Conservation (phyloP, 2,113 vertebrate genomes). For the Sarotherodon lohbergeri region DNA sequence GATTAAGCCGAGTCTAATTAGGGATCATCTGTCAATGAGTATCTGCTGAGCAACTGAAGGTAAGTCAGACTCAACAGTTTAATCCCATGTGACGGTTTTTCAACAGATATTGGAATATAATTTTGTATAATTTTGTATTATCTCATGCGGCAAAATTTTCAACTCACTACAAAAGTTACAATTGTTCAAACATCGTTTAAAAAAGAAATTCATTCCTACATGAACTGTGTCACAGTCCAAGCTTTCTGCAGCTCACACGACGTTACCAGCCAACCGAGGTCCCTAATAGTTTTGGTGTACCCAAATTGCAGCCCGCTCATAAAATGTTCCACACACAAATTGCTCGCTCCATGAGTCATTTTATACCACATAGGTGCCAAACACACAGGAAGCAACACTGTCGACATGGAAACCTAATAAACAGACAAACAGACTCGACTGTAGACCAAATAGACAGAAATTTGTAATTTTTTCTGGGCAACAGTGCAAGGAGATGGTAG, state of each 20-base stretch:
- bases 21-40: not conserved
- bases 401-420: conserved; percentile 53
- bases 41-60: not conserved
- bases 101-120: not conserved
- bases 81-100: not conserved
- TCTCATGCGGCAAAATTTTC: not conserved
- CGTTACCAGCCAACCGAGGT: conserved; percentile 17
- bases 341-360: conserved; percentile 58
- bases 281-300: conserved; percentile 60
- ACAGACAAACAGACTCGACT: conserved; percentile 28
- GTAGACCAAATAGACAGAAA: not conserved
- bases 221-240: not conserved
- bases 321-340: conserved; percentile 65
- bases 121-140: not conserved
- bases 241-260: not conserved
- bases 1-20: not conserved
- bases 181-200: not conserved
- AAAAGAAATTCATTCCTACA: not conserved
- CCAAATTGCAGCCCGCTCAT: conserved; percentile 57
- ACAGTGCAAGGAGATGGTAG: not conserved
- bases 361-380: conserved; percentile 38
- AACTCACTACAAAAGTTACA: not conserved
- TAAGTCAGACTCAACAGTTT: not conserved
- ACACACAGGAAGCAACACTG: conserved; percentile 35
- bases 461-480: not conserved